Conservation (phyloP, 2,113 vertebrate genomes). For the Salvelinus sp. region DNA sequence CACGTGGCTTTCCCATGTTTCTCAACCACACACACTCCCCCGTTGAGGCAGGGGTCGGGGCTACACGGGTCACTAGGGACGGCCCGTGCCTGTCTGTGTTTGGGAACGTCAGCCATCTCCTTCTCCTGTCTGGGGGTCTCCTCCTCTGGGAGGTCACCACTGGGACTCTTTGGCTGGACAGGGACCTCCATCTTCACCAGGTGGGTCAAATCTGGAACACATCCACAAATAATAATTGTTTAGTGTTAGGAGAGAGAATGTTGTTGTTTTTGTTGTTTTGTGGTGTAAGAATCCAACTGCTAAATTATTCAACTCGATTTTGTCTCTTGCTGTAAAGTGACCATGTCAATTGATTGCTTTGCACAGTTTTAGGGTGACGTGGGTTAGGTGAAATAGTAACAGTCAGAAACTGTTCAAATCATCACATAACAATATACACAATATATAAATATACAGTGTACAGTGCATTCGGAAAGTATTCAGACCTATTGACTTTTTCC, state of each 20-base stretch:
- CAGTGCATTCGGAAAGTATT: too few species aligned
- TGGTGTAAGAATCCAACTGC: background rate
- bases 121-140: slow-evolving; percentile 51
- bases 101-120: slow-evolving; percentile 32
- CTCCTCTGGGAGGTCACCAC: slow-evolving; percentile 33
- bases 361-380: too few species aligned
- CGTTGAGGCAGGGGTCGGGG: slow-evolving; percentile 83
- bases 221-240: background rate
- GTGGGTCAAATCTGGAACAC: slow-evolving; percentile 79
- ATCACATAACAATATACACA: background rate
- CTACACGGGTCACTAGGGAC: slow-evolving; percentile 65
- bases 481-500: too few species aligned
- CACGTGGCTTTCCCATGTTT: slow-evolving; percentile 75
- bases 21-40: slow-evolving; percentile 78
- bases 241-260: too few species aligned
- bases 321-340: background rate
- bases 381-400: background rate
- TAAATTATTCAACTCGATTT: background rate
- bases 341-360: background rate
- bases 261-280: too few species aligned
- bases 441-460: too few species aligned
- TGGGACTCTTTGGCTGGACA: background rate
- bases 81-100: slow-evolving; percentile 61
- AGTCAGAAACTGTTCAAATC: background rate
- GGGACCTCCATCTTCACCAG: slow-evolving; percentile 81